phyloP scores from a whole-genome alignment of 2,888 invertebrate species.

The Amiota communis region DNA sequence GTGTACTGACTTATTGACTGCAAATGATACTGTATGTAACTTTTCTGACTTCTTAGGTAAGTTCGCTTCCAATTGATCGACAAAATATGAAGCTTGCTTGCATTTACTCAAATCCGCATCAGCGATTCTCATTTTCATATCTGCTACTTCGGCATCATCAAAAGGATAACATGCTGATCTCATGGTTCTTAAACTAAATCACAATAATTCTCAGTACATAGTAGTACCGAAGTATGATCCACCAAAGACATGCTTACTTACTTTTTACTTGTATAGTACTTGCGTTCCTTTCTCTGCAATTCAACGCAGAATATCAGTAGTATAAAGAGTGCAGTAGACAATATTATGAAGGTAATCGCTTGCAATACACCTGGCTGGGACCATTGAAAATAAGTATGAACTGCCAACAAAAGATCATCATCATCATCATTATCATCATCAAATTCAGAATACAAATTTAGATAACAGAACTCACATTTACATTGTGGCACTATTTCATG shows the following conservation, averaged over 20 bases:
- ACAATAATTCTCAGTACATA: neutral
- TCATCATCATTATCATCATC: no score
- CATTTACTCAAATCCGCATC: conserved; percentile 70
- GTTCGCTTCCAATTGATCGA: conserved; percentile 63
- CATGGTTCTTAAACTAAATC: conserved; percentile 31
- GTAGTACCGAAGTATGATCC: neutral
- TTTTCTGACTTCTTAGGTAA: conserved; percentile 47
- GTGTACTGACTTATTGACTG: conserved; percentile 60
- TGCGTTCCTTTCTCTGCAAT: conserved; percentile 54
- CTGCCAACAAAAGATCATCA: neutral
- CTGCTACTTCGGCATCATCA: conserved; percentile 76
- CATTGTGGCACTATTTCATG: conserved; percentile 54
- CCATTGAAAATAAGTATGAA: conserved; percentile 52
- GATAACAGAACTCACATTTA: conserved; percentile 42
- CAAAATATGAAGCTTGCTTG: conserved; percentile 73
- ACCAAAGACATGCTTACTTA: conserved; percentile 34
- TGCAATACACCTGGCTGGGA: conserved; percentile 54
- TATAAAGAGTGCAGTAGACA: conserved; percentile 37
- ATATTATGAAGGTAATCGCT: conserved; percentile 48
- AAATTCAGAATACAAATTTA: neutral
- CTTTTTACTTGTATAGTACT: conserved; percentile 52
- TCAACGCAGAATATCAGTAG: conserved; percentile 57
- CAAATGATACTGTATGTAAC: conserved; percentile 63
- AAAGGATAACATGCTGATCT: conserved; percentile 65
- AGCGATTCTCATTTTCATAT: conserved; percentile 75